Percentiles rank a stretch among this genome's conserved stretches.
Evolutionary conservation across 1,140 invertebrate species (phyloP).

Genomic region (Caenorhabditis briggsae): DNA sequence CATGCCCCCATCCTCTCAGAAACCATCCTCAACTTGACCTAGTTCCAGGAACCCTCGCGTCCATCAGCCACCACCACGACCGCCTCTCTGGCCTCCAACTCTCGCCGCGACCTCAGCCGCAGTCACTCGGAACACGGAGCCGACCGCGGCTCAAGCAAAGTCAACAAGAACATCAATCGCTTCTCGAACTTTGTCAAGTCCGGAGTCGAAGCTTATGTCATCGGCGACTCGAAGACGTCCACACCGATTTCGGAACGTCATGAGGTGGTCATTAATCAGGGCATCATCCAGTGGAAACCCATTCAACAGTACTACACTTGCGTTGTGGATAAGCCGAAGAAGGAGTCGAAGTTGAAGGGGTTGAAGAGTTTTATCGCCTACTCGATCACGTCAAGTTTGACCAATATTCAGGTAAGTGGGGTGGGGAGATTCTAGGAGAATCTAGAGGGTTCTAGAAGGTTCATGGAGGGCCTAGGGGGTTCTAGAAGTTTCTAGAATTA

Average conservation of each 20-base stretch:
- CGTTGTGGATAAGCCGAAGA: constrained; percentile 86
- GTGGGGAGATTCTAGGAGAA: too few species aligned
- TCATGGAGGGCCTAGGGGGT: too few species aligned
- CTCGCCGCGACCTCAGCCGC: constrained; percentile 32
- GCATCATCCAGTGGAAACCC: constrained; percentile 84
- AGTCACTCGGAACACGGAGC: constrained; percentile 49
- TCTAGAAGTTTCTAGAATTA: too few species aligned
- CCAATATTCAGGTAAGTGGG: constrained; percentile 84
- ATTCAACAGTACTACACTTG: constrained; percentile 85
- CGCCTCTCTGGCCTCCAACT: constrained; percentile 2
- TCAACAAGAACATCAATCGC: constrained; percentile 79
- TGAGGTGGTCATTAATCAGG: constrained; percentile 83
- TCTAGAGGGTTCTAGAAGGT: too few species aligned
- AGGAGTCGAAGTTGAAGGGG: constrained; percentile 93
- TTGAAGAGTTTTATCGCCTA: constrained; percentile 97
- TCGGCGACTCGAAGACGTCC: constrained; percentile 84
- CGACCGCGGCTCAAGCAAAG: constrained; percentile 37
- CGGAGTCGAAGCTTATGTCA: constrained; percentile 90
- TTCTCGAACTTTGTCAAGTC: constrained; percentile 93
- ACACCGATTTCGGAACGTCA: constrained; percentile 86
- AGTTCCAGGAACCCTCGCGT: constrained; percentile 17
- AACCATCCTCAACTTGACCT: neutral
- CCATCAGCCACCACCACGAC: neutral
- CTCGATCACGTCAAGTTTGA: constrained; percentile 91
- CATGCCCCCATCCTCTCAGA: neutral